phyloP scores from a whole-genome alignment of 2,797 vertebrate species.

The Cichlasoma orientale region DNA sequence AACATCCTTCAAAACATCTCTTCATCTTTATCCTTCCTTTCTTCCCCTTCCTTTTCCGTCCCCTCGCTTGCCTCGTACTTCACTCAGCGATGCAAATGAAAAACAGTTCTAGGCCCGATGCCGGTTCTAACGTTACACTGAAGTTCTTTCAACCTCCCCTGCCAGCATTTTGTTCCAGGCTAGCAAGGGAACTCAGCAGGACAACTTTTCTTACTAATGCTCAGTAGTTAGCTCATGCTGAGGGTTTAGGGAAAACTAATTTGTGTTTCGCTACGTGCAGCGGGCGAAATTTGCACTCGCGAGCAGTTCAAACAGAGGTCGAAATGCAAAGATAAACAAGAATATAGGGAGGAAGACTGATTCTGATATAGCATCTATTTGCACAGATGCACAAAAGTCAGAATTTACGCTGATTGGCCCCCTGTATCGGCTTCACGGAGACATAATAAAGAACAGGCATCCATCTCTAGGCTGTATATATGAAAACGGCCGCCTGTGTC shows the following conservation, averaged over 20 bases:
- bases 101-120: constrained; percentile 29
- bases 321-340: constrained; percentile 24
- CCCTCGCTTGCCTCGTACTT: neutral
- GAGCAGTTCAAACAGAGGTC: constrained; percentile 5
- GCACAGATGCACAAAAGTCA: neutral
- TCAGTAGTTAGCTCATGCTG: constrained; percentile 42
- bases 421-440: neutral
- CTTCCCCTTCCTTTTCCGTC: constrained; percentile 9
- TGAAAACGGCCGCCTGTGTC: constrained; percentile 23
- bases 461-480: constrained; percentile 5
- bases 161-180: constrained; percentile 36
- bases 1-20: constrained; percentile 53
- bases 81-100: constrained; percentile 49
- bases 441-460: constrained; percentile 26
- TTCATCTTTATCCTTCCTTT: constrained; percentile 26
- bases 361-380: neutral
- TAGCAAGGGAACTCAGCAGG: constrained; percentile 44
- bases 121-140: constrained; percentile 42
- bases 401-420: constrained; percentile 5
- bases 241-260: constrained; percentile 33
- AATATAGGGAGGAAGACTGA: neutral
- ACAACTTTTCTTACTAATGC: constrained; percentile 31
- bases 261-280: constrained; percentile 5
- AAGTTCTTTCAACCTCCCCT: constrained; percentile 43
- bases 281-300: neutral